Base-by-base conservation (phyloP, 2,797 vertebrate species). In the Sebastes dallii region DNA sequence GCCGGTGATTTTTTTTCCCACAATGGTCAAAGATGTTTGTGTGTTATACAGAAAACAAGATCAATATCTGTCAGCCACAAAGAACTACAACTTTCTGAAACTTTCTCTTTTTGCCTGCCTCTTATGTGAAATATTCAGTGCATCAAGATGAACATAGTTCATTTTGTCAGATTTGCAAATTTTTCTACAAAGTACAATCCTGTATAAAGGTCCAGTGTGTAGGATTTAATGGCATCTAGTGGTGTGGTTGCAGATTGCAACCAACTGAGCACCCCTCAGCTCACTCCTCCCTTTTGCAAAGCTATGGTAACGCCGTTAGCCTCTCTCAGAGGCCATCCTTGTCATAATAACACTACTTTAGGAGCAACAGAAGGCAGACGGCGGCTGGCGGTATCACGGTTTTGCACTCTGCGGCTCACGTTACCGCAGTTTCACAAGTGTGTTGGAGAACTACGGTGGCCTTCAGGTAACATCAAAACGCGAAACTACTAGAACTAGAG, bases 21-120 rank as follows among this genome's bases (percentile, higher is more conserved):
- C 67, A 22, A 52, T 59, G 54, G 55, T 81, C 77, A 80, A 72
- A 61, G 77, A 72, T 82, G 69, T 77, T 79, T 80, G 71, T 56
- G 52, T 66, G 73, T 79, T 77, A 34, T 36, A 65, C 59, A 75
- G 24, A 70, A 78, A 75, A 58, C 72, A 29, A 77, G 69, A 90
- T 91, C 68, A 77, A 84, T 81, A 81, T 85, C 75, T 74, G 94
- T 82, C 81, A 86, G 62, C 42, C 73, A 46, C 80, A 55, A 77
- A 66, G 25, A 72, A 81, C 9, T 71, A 65, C 50, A 77, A 22
- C 87, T 58, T 69, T 81, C 46, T 30, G 2, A 77, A 77, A 67
- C 12, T 75, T 70, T 78, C 10, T 3, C 7, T n/a, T 69, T 14
- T 55, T 55, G 2, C 0, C 5, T 2, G 9, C 50, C 14, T 55